Evolutionary conservation across 2,888 invertebrate species (phyloP).

Genomic region (Blomia tropicalis): DNA sequence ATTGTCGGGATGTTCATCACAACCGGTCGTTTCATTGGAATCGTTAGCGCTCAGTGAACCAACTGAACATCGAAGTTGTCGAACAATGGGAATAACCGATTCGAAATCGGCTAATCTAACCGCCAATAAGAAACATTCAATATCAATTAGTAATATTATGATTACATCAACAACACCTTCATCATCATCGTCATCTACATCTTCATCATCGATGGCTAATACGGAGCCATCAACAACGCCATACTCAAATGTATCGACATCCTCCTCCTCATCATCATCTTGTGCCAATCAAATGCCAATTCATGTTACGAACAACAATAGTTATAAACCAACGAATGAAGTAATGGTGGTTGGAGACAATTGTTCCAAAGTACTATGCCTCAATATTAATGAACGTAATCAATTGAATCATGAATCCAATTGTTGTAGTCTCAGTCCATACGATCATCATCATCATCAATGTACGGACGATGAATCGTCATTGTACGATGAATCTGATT

Average conservation of each 20-base stretch:
- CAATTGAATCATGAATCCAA: not conserved
- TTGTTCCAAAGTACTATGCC: constrained; percentile 1
- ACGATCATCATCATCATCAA: not conserved
- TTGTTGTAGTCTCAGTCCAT: not conserved
- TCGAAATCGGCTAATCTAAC: not conserved
- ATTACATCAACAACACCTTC: not conserved
- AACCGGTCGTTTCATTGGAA: constrained; percentile 23
- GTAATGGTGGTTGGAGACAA: not conserved
- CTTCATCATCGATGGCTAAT: not conserved
- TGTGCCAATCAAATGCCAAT: not conserved
- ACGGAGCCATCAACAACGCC: not conserved
- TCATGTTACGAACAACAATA: not conserved
- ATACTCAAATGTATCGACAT: not conserved
- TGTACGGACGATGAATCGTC: not conserved
- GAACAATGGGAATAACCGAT: not conserved
- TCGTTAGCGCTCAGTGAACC: constrained; percentile 23
- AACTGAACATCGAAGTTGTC: constrained; percentile 7
- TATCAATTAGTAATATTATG: constrained; percentile 15
- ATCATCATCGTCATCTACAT: not conserved
- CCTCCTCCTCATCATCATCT: not conserved
- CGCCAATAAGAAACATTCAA: constrained; percentile 18
- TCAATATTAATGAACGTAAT: not conserved
- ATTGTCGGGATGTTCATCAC: not conserved
- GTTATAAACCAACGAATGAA: not conserved
- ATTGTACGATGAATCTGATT: not conserved